Evolutionary conservation across 2,113 vertebrate species (phyloP).

Genomic region (Oreotrochilus melanogaster): DNA sequence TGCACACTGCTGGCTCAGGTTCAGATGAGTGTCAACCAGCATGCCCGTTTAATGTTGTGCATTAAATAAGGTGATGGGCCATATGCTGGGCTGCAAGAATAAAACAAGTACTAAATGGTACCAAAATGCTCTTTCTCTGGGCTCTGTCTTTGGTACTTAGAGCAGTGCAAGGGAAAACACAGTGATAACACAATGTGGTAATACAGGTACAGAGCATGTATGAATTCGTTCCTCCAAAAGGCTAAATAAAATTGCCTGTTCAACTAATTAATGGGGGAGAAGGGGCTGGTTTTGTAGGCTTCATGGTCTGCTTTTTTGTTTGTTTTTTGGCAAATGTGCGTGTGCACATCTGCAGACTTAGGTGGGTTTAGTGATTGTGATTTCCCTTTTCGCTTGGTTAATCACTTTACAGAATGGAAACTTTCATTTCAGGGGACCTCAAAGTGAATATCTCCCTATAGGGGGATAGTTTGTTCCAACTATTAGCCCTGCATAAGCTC

Average conservation of each 20-base stretch:
- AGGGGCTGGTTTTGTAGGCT: background rate
- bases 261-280: background rate
- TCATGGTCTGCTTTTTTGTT: background rate
- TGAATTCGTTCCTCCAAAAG: background rate
- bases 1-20: too few relatives aligned
- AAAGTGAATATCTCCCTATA: conserved; percentile 15
- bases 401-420: conserved; percentile 15
- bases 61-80: background rate
- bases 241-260: background rate
- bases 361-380: background rate
- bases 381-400: background rate
- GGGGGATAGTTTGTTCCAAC: conserved; percentile 34
- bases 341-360: background rate
- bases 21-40: too few relatives aligned
- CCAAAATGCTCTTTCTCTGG: background rate
- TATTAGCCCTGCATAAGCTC: conserved; percentile 9
- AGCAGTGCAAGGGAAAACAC: background rate
- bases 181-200: background rate
- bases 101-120: background rate
- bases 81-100: background rate
- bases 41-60: background rate
- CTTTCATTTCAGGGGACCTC: conserved; percentile 11
- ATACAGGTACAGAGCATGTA: background rate
- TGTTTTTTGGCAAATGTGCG: background rate
- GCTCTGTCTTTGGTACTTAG: background rate